These are phyloP conservation scores for Sicus ferrugineus DNA, from an alignment of 2,888 invertebrate species.

Conservation along the genomic window DNA sequence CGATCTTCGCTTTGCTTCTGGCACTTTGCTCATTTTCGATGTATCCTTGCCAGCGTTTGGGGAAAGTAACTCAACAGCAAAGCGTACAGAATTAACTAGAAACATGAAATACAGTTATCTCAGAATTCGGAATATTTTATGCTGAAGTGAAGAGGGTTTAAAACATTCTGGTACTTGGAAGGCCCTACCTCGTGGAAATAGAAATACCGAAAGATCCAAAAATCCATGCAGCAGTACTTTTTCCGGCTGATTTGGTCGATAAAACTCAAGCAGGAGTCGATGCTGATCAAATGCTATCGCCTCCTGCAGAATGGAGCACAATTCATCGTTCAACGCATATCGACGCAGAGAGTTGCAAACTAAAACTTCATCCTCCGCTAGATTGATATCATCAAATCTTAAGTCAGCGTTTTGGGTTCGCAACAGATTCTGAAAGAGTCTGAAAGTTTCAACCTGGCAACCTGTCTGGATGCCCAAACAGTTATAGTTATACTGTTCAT, in stretches of 20 bases:
- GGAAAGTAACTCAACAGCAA: slow-evolving; percentile 39
- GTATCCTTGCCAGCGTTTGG: background rate
- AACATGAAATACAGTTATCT: background rate
- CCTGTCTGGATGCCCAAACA: slow-evolving; percentile 38
- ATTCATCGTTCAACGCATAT: slow-evolving; percentile 46
- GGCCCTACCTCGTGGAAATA: slow-evolving; percentile 50
- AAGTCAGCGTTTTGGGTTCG: slow-evolving; percentile 45
- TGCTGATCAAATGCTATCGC: slow-evolving; percentile 44
- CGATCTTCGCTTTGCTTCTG: background rate
- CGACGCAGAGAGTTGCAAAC: slow-evolving; percentile 55
- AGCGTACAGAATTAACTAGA: slow-evolving; percentile 38
- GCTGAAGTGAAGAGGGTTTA: no score
- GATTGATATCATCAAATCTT: slow-evolving; percentile 40
- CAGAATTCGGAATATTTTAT: no score
- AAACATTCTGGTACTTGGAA: no score
- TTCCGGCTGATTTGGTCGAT: slow-evolving; percentile 38
- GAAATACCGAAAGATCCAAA: slow-evolving; percentile 50
- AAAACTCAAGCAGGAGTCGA: slow-evolving; percentile 50
- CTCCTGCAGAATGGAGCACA: slow-evolving; percentile 47
- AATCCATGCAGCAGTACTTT: slow-evolving; percentile 48
- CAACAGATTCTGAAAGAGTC: slow-evolving; percentile 42
- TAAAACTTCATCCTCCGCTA: slow-evolving; percentile 44
- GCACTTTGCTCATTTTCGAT: background rate
- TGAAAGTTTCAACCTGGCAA: slow-evolving; percentile 30
- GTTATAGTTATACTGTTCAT: slow-evolving; percentile 42